Evolutionary conservation across 2,797 vertebrate species (phyloP).

Genomic region (Gobionotothen gibberifrons): DNA sequence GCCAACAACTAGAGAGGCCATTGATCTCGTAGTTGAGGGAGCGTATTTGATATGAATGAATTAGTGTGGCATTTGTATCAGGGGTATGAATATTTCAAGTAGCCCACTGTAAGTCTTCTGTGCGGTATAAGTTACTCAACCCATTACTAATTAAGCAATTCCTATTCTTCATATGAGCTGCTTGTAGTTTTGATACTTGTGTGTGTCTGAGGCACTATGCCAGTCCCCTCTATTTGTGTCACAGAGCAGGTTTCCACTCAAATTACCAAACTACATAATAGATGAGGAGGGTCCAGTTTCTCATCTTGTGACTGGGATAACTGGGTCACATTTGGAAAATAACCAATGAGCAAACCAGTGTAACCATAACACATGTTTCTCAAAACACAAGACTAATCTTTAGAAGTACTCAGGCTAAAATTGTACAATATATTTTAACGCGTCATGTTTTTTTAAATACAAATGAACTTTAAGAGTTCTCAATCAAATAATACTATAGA

Average conservation of each 20-base stretch:
- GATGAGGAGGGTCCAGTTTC: constrained; percentile 69
- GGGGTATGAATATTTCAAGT: neutral
- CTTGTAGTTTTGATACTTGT: neutral
- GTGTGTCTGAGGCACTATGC: constrained; percentile 22
- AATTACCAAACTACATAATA: constrained; percentile 77
- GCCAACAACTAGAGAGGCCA: neutral
- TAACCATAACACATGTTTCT: neutral
- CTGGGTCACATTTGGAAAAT: constrained; percentile 6
- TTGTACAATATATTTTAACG: too few relatives aligned
- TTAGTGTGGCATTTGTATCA: constrained; percentile 1
- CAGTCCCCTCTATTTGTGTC: constrained; percentile 25
- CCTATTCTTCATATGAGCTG: neutral
- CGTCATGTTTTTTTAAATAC: neutral
- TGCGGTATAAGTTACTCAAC: neutral
- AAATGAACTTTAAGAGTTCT: neutral
- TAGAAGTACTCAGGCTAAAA: neutral
- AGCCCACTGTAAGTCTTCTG: neutral
- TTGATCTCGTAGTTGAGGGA: neutral
- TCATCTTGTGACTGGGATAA: constrained; percentile 31
- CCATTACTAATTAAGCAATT: constrained; percentile 16
- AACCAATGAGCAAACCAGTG: neutral
- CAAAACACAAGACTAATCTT: neutral
- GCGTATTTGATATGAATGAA: neutral
- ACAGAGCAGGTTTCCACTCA: constrained; percentile 54
- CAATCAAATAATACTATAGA: neutral